A percentile compares a stretch with the other conserved stretches of the same genome.
Conservation (phyloP, 2,888 invertebrate species). For the Tetragonula carbonaria region DNA sequence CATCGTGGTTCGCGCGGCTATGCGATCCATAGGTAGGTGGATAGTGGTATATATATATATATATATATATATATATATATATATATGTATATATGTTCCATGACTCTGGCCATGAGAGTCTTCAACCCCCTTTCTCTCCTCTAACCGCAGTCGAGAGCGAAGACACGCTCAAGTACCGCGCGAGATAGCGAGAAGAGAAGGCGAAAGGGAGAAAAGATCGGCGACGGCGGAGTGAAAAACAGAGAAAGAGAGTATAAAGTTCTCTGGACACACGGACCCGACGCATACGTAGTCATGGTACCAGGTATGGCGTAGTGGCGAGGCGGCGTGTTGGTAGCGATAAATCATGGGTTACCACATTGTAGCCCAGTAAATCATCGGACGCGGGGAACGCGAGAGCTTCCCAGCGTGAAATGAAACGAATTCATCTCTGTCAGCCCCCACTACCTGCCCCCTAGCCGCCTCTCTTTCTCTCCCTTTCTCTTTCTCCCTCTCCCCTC, state of each 20-base stretch:
- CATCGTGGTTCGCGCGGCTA: constrained; percentile 52
- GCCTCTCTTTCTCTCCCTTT: constrained; percentile 65
- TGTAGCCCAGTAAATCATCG: constrained; percentile 89
- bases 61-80: too few relatives aligned
- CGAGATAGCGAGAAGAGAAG: constrained; percentile 53
- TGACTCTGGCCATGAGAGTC: constrained; percentile 67
- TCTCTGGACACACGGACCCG: constrained; percentile 76
- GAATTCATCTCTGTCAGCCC: constrained; percentile 85
- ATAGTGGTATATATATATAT: constrained; percentile 15
- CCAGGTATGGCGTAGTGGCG: constrained; percentile 84
- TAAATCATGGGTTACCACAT: constrained; percentile 90
- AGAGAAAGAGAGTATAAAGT: constrained; percentile 70
- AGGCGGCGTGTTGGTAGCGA: constrained; percentile 87
- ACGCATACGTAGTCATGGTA: constrained; percentile 79
- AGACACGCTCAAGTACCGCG: constrained; percentile 62
- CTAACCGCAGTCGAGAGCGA: constrained; percentile 48
- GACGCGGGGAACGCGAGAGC: constrained; percentile 84
- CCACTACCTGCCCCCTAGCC: constrained; percentile 72
- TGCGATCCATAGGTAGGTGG: constrained; percentile 70
- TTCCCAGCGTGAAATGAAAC: constrained; percentile 85
- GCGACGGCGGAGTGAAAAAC: constrained; percentile 51
- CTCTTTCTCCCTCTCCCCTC: constrained; percentile 55
- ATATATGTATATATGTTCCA: constrained; percentile 28
- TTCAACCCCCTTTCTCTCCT: constrained; percentile 67
- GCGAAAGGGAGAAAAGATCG: constrained; percentile 32